These are phyloP conservation scores for Lasioglossum leucozonium DNA, from an alignment of 2,888 invertebrate genomes.

Conservation along the genomic window DNA sequence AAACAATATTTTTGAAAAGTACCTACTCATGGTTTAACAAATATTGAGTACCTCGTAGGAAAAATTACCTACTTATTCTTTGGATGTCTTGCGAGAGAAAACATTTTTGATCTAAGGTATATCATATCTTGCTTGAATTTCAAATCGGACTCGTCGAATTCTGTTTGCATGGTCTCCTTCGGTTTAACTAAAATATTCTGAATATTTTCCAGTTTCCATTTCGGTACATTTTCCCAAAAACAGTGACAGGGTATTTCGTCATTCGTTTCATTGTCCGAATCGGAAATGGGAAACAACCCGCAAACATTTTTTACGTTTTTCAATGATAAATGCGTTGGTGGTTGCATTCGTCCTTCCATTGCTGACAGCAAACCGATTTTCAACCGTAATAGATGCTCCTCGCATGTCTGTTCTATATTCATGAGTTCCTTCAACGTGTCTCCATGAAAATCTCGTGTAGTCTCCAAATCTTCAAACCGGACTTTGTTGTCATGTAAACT, in stretches of 20 bases:
- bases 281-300: neutral
- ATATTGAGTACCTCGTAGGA: neutral
- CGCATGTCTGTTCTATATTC: conserved; percentile 58
- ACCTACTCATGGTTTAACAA: neutral
- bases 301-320: conserved; percentile 31
- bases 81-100: conserved; percentile 38
- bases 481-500: neutral
- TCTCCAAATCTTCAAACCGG: neutral
- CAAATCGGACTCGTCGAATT: conserved; percentile 69
- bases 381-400: conserved; percentile 57
- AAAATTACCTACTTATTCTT: conserved; percentile 42
- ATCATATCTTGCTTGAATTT: conserved; percentile 71
- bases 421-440: conserved; percentile 52
- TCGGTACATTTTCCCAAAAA: conserved; percentile 63
- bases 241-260: conserved; percentile 41
- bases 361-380: conserved; percentile 55
- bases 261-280: neutral
- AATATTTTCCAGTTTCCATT: conserved; percentile 49
- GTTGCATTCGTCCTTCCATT: conserved; percentile 44
- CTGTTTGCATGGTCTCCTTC: conserved; percentile 40
- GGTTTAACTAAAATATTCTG: conserved; percentile 53
- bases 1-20: neutral
- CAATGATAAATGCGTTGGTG: conserved; percentile 28
- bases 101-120: conserved; percentile 64
- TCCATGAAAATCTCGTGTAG: conserved; percentile 46